phyloP scores from a whole-genome alignment of 35 echinoderm and acorn worm genomes.

The Amphiura filiformis region DNA sequence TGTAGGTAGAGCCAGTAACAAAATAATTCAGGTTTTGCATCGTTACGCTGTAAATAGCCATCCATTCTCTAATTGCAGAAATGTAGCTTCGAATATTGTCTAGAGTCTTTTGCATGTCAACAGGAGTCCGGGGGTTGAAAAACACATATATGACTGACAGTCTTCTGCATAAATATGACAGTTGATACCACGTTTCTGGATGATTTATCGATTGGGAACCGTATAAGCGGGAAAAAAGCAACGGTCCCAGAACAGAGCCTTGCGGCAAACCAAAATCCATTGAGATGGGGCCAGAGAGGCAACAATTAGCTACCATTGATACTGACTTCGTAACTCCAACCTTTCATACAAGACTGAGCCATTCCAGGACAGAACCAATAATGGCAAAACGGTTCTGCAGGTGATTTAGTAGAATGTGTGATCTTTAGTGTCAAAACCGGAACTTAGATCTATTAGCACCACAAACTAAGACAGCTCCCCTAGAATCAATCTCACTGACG shows the following conservation, averaged over 20 bases:
- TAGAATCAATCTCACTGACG: slow-evolving; percentile 5
- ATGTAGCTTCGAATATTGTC: neutral
- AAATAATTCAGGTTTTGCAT: slow-evolving; percentile 57
- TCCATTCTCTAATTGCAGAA: slow-evolving; percentile 31
- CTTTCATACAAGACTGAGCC: slow-evolving; percentile 40
- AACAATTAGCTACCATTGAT: slow-evolving; percentile 43
- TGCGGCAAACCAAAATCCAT: slow-evolving; percentile 42
- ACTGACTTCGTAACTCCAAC: slow-evolving; percentile 18
- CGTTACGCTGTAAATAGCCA: slow-evolving; percentile 37
- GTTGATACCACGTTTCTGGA: slow-evolving; percentile 16
- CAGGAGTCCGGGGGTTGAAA: slow-evolving; percentile 22
- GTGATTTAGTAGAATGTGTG: slow-evolving; percentile 46
- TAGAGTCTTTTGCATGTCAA: neutral
- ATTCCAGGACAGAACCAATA: slow-evolving; percentile 20
- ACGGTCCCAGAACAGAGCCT: slow-evolving; percentile 68
- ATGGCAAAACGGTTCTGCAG: slow-evolving; percentile 17
- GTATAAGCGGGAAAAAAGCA: slow-evolving; percentile 51
- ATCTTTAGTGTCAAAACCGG: slow-evolving; percentile 8
- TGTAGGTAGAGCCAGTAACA: slow-evolving; percentile 23
- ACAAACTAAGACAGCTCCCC: neutral
- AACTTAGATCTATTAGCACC: slow-evolving; percentile 49
- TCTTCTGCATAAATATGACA: slow-evolving; percentile 67
- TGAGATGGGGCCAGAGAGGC: slow-evolving; percentile 9
- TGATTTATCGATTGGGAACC: slow-evolving; percentile 40
- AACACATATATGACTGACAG: slow-evolving; percentile 52